phyloP scores from a whole-genome alignment of 2,888 invertebrate species.

The Drosophila stalkeri region DNA sequence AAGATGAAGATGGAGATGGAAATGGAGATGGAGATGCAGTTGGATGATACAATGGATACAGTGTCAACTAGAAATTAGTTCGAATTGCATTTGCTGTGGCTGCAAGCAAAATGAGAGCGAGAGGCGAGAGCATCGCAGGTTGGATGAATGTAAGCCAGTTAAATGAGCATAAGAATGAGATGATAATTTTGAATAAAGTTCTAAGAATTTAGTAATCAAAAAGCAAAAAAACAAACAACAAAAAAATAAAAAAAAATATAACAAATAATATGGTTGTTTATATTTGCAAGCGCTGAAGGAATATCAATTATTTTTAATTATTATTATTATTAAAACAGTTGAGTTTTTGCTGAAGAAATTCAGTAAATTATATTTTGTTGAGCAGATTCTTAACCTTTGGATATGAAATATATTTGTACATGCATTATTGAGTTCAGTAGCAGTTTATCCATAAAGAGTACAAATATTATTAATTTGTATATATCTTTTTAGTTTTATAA shows the following conservation, averaged over 20 bases:
- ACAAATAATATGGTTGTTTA: conserved; percentile 18
- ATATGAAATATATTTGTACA: neutral
- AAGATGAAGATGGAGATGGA: neutral
- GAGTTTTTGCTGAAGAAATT: neutral
- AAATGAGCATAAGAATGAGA: conserved; percentile 65
- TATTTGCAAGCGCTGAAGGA: neutral
- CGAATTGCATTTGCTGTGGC: conserved; percentile 27
- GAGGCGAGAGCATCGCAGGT: conserved; percentile 22
- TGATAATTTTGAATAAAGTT: conserved; percentile 82
- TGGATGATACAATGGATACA: conserved; percentile 29
- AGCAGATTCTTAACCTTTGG: neutral
- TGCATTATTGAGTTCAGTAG: neutral
- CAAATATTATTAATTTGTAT: neutral
- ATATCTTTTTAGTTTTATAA: neutral
- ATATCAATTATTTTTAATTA: neutral
- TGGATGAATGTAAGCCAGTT: conserved; percentile 46
- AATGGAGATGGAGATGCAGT: conserved; percentile 13
- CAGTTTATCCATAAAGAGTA: neutral
- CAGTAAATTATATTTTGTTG: neutral
- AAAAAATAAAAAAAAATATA: conserved; percentile 67
- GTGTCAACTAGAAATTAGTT: conserved; percentile 45
- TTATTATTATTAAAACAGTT: neutral
- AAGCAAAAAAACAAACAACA: conserved; percentile 64
- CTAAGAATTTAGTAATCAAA: conserved; percentile 83
- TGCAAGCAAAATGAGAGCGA: conserved; percentile 6